Evolutionary conservation across 2,797 vertebrate genomes (phyloP), one percentile per base, ranked within the genome.

Genomic region (Distichodus sexfasciatus): DNA sequence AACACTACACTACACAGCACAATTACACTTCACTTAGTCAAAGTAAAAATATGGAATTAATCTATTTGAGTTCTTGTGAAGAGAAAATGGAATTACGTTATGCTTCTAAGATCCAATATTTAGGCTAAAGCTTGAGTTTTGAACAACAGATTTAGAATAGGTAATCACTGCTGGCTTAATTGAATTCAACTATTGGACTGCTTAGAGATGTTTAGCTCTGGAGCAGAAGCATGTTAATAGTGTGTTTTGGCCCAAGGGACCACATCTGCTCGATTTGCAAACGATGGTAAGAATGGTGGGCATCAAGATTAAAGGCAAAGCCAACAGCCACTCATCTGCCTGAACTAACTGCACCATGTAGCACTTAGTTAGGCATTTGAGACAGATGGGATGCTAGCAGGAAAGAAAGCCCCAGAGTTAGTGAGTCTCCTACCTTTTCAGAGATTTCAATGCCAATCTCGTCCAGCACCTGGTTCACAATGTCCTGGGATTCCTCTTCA

Each of bases 401-500:
- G 10, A 21, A 43, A 35, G 2, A 14, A 0, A 31, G 14, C 4
- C 6, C 40, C 0, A 43, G 3, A 28, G 51, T 24, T 9, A 63
- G 19, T 2, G 7, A 26, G 48, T 41, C 0, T 23, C 58, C 73
- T 87, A 99, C 97, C 94, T 98, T 98, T 87, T 93, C 96, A 73
- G 95, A 92, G 79, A 99, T 97, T 87, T 99, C 96, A 67, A 99
- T 99, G 82, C 97, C 96, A 14, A 99, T 98, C 89, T 99, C 96
- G 83, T 99, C 97, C 76, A 99, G 90, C 75, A 98, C 95, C 88
- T 99, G 96, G 83, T 94, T 97, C 76, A 99, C 95, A 81, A 98
- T 98, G 80, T 96, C 96, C 84, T 99, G 93, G 85, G 93, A 96
- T 90, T 98, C 96, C 71, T 98, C 96, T 73, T 99, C 97, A 84